Conservation (phyloP, 1,140 invertebrate species). For the Venturia canescens region DNA sequence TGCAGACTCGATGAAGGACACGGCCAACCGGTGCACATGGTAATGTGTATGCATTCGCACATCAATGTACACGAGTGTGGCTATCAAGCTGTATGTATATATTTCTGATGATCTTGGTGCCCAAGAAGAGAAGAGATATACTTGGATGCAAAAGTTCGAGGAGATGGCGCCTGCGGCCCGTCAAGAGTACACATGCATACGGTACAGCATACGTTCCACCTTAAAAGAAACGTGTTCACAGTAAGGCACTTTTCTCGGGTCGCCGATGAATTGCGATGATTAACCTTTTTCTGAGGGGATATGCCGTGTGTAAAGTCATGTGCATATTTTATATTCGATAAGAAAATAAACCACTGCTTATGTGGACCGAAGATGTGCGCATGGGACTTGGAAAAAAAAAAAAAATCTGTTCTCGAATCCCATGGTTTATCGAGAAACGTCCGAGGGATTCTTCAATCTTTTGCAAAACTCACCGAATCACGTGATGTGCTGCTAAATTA, state of each 20-base stretch:
- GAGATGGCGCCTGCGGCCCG: conserved; percentile 71
- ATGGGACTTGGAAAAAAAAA: background rate
- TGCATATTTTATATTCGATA: background rate
- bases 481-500: conserved; percentile 3
- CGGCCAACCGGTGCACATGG: conserved; percentile 52
- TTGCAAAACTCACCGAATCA: background rate
- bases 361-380: background rate
- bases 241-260: background rate
- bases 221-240: conserved; percentile 59
- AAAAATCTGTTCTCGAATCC: conserved; percentile 27
- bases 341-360: background rate
- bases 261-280: conserved; percentile 27
- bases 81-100: conserved; percentile 50
- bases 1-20: conserved; percentile 59
- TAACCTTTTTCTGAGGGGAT: conserved; percentile 9
- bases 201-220: conserved; percentile 58
- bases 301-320: background rate
- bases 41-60: background rate
- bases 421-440: conserved; percentile 14
- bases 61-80: background rate
- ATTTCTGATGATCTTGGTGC: conserved; percentile 60
- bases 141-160: conserved; percentile 44
- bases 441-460: background rate
- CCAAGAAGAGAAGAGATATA: conserved; percentile 44
- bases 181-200: conserved; percentile 44